Percentiles rank a stretch among this genome's conserved stretches.
Conservation (phyloP, 2,888 invertebrate species). For the Mimumesa dahlbomi region DNA sequence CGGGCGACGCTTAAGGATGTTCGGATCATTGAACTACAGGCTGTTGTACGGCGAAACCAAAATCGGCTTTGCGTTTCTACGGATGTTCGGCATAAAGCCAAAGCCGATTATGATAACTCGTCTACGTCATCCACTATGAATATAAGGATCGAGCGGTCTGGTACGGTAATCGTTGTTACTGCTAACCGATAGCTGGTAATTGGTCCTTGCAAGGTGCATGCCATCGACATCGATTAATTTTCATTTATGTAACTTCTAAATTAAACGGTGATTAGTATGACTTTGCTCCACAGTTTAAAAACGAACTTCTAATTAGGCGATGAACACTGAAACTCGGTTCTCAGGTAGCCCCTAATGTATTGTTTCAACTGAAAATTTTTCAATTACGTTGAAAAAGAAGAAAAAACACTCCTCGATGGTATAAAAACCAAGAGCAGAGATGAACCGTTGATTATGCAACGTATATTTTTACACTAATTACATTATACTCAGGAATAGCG, state of each 20-base stretch:
- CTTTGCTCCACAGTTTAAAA: no score
- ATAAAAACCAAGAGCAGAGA: no score
- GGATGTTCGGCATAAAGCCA: conserved; percentile 69
- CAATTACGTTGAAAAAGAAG: not conserved
- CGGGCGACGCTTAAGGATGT: conserved; percentile 5
- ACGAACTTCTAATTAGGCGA: no score
- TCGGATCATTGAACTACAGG: conserved; percentile 15
- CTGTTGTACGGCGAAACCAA: conserved; percentile 37
- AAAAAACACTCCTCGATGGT: not conserved
- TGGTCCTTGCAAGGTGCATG: conserved; percentile 42
- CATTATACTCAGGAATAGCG: not conserved
- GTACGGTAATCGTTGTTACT: conserved; percentile 32
- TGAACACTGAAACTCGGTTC: no score
- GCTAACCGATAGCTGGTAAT: conserved; percentile 56
- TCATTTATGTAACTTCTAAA: conserved; percentile 32
- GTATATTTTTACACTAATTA: not conserved
- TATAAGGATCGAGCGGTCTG: conserved; percentile 35
- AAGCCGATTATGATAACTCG: conserved; percentile 75
- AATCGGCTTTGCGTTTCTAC: conserved; percentile 66
- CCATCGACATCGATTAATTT: conserved; percentile 46
- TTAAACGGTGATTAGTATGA: no score
- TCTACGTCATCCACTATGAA: conserved; percentile 42
- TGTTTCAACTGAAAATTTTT: not conserved
- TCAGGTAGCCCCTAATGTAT: no score
- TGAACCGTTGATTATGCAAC: no score